Percentiles rank a stretch among this genome's conserved stretches.
These are phyloP conservation scores for Temnothorax unifasciatus DNA, from an alignment of 2,888 invertebrate genomes.

Conservation along the genomic window DNA sequence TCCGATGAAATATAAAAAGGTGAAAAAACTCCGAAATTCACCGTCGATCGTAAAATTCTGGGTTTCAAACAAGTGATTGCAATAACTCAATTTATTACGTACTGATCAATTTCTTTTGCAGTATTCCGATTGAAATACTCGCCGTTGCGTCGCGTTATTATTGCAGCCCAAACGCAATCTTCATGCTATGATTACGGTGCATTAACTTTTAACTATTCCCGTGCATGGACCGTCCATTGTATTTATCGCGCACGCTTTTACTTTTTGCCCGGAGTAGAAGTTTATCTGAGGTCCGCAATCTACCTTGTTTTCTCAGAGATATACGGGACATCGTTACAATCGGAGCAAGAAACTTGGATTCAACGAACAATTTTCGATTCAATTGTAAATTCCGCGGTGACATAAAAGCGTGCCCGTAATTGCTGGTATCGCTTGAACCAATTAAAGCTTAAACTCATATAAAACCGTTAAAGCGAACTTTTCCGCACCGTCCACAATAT, in stretches of 20 bases:
- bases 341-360: constrained; percentile 42
- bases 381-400: constrained; percentile 42
- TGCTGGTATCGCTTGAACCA: constrained; percentile 51
- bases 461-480: constrained; percentile 50
- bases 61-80: constrained; percentile 5
- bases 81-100: constrained; percentile 14
- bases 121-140: neutral
- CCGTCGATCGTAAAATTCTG: neutral
- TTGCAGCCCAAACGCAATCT: neutral
- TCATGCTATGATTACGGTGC: constrained; percentile 8
- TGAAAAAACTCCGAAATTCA: neutral
- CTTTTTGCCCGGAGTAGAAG: constrained; percentile 26
- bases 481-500: constrained; percentile 9
- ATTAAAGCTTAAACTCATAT: constrained; percentile 54
- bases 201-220: constrained; percentile 44
- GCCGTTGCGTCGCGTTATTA: constrained; percentile 14
- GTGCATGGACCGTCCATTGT: constrained; percentile 4
- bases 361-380: constrained; percentile 45
- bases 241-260: constrained; percentile 40
- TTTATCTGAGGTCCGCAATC: constrained; percentile 39
- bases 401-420: constrained; percentile 46
- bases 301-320: constrained; percentile 18
- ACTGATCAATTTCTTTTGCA: constrained; percentile 29
- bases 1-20: neutral
- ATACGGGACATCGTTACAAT: constrained; percentile 35